Percentiles rank a stretch among this genome's conserved stretches.
These are phyloP conservation scores for Phoenoteleia sp. DNA, from an alignment of 2,888 invertebrate genomes.

Conservation along the genomic window DNA sequence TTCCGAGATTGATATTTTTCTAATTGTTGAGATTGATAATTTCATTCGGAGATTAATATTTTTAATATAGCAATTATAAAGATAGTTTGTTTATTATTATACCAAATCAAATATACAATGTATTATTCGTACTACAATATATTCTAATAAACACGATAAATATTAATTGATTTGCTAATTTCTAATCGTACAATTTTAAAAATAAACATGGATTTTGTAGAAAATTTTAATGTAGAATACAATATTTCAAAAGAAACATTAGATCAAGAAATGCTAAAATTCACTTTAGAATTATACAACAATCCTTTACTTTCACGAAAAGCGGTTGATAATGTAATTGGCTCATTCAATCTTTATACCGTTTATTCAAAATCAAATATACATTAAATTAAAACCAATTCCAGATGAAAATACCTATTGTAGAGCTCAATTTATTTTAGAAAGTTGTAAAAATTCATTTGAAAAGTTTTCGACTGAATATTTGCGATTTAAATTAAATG, in stretches of 20 bases:
- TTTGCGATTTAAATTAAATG: constrained; percentile 42
- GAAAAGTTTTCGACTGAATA: constrained; percentile 50
- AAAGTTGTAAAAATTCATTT: constrained; percentile 44
- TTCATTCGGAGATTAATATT: too few relatives aligned
- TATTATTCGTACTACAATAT: too few relatives aligned
- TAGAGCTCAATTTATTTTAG: constrained; percentile 48
- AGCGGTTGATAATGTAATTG: constrained; percentile 44
- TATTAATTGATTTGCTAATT: too few relatives aligned
- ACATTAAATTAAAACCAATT: background rate
- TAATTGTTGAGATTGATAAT: too few relatives aligned
- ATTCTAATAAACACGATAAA: too few relatives aligned
- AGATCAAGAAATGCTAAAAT: too few relatives aligned
- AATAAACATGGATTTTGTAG: too few relatives aligned
- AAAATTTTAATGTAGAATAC: background rate
- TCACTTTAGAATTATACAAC: constrained; percentile 51
- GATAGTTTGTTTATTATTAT: too few relatives aligned
- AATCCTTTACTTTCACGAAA: constrained; percentile 57
- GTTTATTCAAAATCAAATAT: constrained; percentile 37
- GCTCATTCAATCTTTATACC: constrained; percentile 41
- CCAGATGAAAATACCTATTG: background rate
- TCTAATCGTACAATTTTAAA: too few relatives aligned
- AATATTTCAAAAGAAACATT: constrained; percentile 15
- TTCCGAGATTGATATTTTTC: too few relatives aligned
- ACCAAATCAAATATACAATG: too few relatives aligned
- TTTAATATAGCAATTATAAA: too few relatives aligned